These are phyloP conservation scores for Anneissia japonica DNA, from an alignment of 35 echinoderm and acorn worm genomes.

Conservation along the genomic window DNA sequence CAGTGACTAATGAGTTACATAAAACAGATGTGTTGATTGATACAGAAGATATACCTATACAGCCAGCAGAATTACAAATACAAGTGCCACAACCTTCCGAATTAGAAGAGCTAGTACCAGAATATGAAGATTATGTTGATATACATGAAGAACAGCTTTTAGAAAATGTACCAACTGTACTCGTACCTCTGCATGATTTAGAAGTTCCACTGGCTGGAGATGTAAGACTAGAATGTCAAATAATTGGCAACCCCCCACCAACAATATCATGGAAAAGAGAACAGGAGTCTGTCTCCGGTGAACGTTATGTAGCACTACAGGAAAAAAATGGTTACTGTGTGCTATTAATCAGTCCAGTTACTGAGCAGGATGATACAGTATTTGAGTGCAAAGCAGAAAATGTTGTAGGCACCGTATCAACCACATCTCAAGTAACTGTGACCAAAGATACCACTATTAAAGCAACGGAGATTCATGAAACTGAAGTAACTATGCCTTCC, in stretches of 20 bases:
- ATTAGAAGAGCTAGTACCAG: background rate
- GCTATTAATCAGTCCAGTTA: slow-evolving; percentile 52
- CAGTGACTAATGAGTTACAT: background rate
- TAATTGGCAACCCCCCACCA: slow-evolving; percentile 29
- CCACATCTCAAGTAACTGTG: slow-evolving; percentile 77
- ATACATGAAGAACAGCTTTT: background rate
- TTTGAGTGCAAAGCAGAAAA: slow-evolving; percentile 91
- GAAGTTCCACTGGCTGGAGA: slow-evolving; percentile 44
- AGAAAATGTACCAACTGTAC: slow-evolving; percentile 21
- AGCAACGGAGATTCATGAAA: slow-evolving; percentile 14
- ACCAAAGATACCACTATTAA: slow-evolving; percentile 37
- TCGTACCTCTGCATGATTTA: slow-evolving; percentile 44
- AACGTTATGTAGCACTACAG: slow-evolving; percentile 1
- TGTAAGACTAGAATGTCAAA: slow-evolving; percentile 55
- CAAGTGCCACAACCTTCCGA: background rate
- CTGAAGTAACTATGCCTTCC: slow-evolving; percentile 44
- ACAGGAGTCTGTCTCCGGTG: background rate
- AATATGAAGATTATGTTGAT: background rate
- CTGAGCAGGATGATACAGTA: slow-evolving; percentile 71
- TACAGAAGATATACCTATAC: slow-evolving; percentile 54
- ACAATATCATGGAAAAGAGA: background rate
- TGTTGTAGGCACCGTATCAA: slow-evolving; percentile 64
- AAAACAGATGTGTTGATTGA: slow-evolving; percentile 65
- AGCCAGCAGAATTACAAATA: background rate
- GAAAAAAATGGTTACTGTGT: slow-evolving; percentile 45